Evolutionary conservation across 2,888 invertebrate species (phyloP), one percentile per base, ranked within the genome.

Genomic region (Amaurobius ferox): DNA sequence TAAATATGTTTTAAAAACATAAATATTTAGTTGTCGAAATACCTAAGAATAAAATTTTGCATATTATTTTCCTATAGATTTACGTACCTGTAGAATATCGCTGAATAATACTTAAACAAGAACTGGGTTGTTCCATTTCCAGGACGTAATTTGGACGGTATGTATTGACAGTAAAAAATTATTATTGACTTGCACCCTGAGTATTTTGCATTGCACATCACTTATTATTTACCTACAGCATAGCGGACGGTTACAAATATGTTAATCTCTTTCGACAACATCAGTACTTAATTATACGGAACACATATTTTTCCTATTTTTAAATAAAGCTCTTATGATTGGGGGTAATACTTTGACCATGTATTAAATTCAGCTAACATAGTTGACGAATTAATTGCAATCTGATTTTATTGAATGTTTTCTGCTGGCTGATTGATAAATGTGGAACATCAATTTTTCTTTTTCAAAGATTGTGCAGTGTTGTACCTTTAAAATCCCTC

Each of bases 231-330:
- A 44, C 6, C 2, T 44, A 13, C 44, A 55, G n/a, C 55, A 40
- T 19, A 71, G 1, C 73, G 80, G 80, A 73, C 73, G 80, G 80
- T 80, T 73, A 73, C 29, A 61, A 67, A 80, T 68, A 48, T 70
- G 29, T 79, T 70, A 35, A 40, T 66, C 40, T 32, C 29, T 35
- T 29, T 11, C 30, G 11, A 7, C 3, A 35, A 9, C 9, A 11
- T 68, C 16, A 40, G 40, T 13, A 55, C 2, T 55, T 16, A 55
- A 11, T 55, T 1, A 23, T 1, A 55, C 6, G 23, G 9, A 16
- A 44, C 9, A 44, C 16, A 44, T n/a, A 2, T n/a, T 55, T 23
- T 23, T 23, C 19, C 23, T 19, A n/a, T 13, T 29, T 74, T 62
- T 19, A 74, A 76, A 76, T 48, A 66, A 68, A 77, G 77, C 77